A percentile compares a stretch with the other conserved stretches of the same genome.
Conservation (phyloP, 2,113 vertebrate species). For the Urocynchramus pylzowi region DNA sequence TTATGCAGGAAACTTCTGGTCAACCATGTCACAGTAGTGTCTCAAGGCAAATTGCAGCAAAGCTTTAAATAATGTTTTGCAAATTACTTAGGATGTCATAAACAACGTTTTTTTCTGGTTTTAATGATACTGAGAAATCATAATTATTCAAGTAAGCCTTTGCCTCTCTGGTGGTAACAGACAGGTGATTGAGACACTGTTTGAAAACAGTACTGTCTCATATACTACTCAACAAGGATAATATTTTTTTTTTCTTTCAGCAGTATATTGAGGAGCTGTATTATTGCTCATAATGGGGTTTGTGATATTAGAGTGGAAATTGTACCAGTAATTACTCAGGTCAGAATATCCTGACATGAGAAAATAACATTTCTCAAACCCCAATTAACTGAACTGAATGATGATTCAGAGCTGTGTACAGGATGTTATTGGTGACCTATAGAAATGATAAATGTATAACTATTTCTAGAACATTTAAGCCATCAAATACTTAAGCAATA, state of each 20-base stretch:
- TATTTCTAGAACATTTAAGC: not conserved
- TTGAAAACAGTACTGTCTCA: not conserved
- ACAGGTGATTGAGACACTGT: not conserved
- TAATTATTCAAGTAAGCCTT: not conserved
- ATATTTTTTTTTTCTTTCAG: not conserved
- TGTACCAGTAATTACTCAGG: not conserved
- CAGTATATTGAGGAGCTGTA: not conserved
- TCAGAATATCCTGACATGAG: not conserved
- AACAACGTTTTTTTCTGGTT: not conserved
- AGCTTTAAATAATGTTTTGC: not conserved
- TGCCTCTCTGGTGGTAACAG: not conserved
- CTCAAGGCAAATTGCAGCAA: not conserved
- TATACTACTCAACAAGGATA: not conserved
- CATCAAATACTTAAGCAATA: not conserved
- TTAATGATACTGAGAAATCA: not conserved
- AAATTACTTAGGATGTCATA: not conserved
- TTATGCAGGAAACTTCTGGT: not conserved
- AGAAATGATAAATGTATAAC: not conserved
- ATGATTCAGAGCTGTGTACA: not conserved
- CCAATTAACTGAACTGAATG: not conserved
- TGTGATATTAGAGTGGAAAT: not conserved
- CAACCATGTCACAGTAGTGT: not conserved
- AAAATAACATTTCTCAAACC: not conserved
- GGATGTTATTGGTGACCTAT: not conserved
- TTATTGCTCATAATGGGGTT: not conserved